Percentiles rank a stretch among this genome's conserved stretches.
phyloP scores from a whole-genome alignment of 2,113 vertebrate genomes.

The Petrocephalus zakoni region DNA sequence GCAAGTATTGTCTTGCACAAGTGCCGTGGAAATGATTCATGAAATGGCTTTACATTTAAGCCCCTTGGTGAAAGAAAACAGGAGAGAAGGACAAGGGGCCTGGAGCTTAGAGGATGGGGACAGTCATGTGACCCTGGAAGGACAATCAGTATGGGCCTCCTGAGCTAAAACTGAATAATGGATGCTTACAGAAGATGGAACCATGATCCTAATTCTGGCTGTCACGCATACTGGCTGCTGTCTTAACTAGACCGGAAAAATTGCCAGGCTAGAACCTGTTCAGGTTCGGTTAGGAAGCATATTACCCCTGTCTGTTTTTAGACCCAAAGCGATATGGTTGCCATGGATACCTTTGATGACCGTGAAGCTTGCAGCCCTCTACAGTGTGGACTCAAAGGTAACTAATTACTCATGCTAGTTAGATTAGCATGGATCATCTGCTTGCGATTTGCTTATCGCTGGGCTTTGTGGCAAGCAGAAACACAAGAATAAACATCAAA shows the following conservation, averaged over 20 bases:
- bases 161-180: no score
- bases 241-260: not conserved
- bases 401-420: constrained; percentile 25
- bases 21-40: not conserved
- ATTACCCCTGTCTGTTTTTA: constrained; percentile 33
- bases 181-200: not conserved
- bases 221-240: not conserved
- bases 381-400: not conserved
- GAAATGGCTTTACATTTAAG: not conserved
- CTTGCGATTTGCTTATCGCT: constrained; percentile 21
- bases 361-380: not conserved
- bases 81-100: no score
- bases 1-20: not conserved
- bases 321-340: constrained; percentile 21
- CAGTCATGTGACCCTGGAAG: not conserved
- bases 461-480: not conserved
- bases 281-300: constrained; percentile 12
- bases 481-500: constrained; percentile 6
- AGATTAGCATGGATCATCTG: constrained; percentile 32
- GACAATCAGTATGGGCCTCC: not conserved
- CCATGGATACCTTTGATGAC: constrained; percentile 33
- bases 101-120: not conserved
- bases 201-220: not conserved
- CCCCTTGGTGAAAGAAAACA: not conserved
- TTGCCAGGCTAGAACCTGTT: not conserved